Conservation (phyloP, 2,797 vertebrate genomes). For the Mus spretus region DNA sequence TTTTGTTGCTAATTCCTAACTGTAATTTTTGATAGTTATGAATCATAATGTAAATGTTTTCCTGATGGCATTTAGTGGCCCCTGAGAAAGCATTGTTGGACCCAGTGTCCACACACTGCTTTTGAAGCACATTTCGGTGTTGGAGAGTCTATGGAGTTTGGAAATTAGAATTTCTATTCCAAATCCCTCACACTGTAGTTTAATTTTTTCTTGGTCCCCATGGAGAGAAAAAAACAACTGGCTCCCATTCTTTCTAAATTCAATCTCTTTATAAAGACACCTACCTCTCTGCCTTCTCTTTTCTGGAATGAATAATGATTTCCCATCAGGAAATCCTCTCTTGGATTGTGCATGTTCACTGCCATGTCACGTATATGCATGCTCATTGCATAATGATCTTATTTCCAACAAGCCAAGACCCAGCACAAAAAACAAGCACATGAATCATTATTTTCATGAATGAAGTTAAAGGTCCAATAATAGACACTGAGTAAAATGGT, state of each 20-base stretch:
- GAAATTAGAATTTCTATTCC: conserved; percentile 74
- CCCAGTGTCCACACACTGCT: conserved; percentile 26
- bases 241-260: conserved; percentile 76
- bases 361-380: conserved; percentile 18
- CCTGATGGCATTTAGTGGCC: background rate
- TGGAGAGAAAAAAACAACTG: conserved; percentile 70
- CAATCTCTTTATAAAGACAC: conserved; percentile 72
- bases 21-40: background rate
- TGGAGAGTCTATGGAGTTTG: conserved; percentile 61
- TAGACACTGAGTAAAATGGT: conserved; percentile 55
- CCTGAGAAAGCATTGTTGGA: background rate
- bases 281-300: conserved; percentile 65
- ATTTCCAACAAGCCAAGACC: conserved; percentile 64
- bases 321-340: conserved; percentile 50
- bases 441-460: conserved; percentile 78
- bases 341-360: background rate
- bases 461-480: conserved; percentile 73
- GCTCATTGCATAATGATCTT: conserved; percentile 46
- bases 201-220: conserved; percentile 78
- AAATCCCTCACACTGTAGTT: conserved; percentile 63
- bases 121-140: conserved; percentile 57
- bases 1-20: background rate
- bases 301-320: conserved; percentile 56
- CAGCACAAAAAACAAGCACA: conserved; percentile 59
- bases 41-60: background rate